Evolutionary conservation across 2,888 invertebrate species (phyloP), one percentile per base, ranked within the genome.

Genomic region (Ceratothoa steindachneri): DNA sequence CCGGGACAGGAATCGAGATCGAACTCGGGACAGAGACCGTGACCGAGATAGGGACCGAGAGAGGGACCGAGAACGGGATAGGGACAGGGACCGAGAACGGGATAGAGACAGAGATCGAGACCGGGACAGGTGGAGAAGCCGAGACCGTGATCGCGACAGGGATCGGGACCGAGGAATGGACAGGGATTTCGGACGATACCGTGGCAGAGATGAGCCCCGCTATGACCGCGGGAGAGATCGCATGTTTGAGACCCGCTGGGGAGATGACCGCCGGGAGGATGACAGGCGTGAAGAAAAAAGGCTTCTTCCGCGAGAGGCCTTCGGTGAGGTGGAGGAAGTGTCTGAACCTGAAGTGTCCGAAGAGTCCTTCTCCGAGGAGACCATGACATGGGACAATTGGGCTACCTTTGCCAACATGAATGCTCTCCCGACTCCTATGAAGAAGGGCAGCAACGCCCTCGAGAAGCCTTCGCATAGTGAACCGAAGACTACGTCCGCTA

Each of bases 101-200:
- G 66, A 66, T 24, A 73, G 73, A 31, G 69, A 55, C 60, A 31
- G 69, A 65, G 75, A 68, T 19, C 31, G 71, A 52, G 69, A 75
- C 27, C 29, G 71, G 24, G 71, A 30, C 22, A 64, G 77, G 22
- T 71, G 71, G 1, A 55, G 75, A 2, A 72, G 74, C 9, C 41
- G 72, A 24, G 73, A 71, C 27, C 71, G 69, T 51, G 72, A 72
- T 27, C 51, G 64, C 24, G 69, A 67, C 28, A 70, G 73, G 24
- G 72, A 72, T 27, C 30, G 65, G 9, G 64, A 41, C 15, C 60
- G 65, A 19, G 51, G 27, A n/a, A 52, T 69, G 66, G 30, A 41
- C 22, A 53, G 70, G 22, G 74, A 71, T 5, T 30, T 22, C 52
- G 30, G 55, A 19, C 9, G 60, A 4, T 60, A 69, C 28, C 69